Conservation (phyloP, 2,113 vertebrate genomes). For the Micromys minutus region DNA sequence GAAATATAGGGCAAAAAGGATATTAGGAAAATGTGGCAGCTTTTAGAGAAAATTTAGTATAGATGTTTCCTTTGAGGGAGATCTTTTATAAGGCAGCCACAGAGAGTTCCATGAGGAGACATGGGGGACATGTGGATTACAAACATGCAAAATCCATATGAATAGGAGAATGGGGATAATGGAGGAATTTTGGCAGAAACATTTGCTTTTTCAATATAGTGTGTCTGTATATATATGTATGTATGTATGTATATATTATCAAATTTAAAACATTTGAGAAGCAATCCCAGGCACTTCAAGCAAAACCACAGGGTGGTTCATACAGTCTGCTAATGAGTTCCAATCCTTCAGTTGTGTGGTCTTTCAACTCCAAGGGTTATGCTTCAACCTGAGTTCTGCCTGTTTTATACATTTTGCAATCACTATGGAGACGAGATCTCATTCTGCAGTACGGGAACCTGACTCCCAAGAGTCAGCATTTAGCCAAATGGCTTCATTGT, state of each 20-base stretch:
- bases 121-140: slow-evolving; percentile 47
- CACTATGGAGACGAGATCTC: slow-evolving; percentile 1
- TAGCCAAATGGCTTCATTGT: slow-evolving; percentile 68
- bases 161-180: slow-evolving; percentile 22
- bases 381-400: slow-evolving; percentile 68
- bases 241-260: slow-evolving; percentile 62
- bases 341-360: slow-evolving; percentile 78
- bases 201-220: slow-evolving; percentile 52
- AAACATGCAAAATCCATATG: slow-evolving; percentile 70
- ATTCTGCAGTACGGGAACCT: slow-evolving; percentile 45
- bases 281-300: slow-evolving; percentile 65
- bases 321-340: slow-evolving; percentile 66
- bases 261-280: slow-evolving; percentile 78
- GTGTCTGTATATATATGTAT: not conserved
- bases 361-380: slow-evolving; percentile 55
- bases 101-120: slow-evolving; percentile 41
- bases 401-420: slow-evolving; percentile 72
- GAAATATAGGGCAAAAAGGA: not conserved
- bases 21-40: not conserved
- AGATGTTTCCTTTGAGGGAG: slow-evolving; percentile 10
- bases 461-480: slow-evolving; percentile 60
- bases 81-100: slow-evolving; percentile 34
- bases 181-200: slow-evolving; percentile 64
- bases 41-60: slow-evolving; percentile 11
- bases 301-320: slow-evolving; percentile 68